Conservation (phyloP, 2,797 vertebrate genomes). For the Dromococcyx pavoninus region DNA sequence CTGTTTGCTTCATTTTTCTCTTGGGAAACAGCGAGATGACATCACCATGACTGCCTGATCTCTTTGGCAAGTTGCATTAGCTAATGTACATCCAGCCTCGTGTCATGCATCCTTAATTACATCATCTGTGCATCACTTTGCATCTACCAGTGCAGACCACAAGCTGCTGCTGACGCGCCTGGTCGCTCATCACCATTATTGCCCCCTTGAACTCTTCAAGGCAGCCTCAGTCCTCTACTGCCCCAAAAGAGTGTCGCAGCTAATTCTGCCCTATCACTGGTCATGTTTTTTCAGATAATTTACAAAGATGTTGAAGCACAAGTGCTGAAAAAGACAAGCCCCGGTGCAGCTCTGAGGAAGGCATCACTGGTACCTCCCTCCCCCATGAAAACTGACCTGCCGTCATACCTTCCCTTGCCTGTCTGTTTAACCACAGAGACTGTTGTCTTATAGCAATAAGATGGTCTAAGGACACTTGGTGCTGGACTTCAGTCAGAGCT, state of each 20-base stretch:
- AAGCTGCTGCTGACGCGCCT: neutral
- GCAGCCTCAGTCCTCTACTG: neutral
- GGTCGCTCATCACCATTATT: neutral
- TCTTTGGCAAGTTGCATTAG: neutral
- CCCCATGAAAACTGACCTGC: neutral
- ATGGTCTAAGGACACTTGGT: neutral
- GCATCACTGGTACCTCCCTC: neutral
- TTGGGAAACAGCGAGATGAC: neutral
- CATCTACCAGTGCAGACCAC: fast-evolving
- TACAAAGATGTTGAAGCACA: neutral
- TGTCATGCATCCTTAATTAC: neutral
- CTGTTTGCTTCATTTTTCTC: neutral
- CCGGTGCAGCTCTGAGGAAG: neutral
- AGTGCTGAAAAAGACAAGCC: neutral
- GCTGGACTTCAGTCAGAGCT: neutral
- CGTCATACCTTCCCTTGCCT: neutral
- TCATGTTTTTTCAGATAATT: neutral
- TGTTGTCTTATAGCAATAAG: neutral
- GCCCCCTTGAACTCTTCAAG: neutral
- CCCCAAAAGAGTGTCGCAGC: neutral
- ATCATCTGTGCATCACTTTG: neutral
- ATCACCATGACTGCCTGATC: neutral
- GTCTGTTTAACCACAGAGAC: neutral
- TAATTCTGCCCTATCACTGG: neutral
- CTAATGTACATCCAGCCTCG: neutral